phyloP scores from a whole-genome alignment of 2,888 invertebrate genomes.

The Masnerella sp. region DNA sequence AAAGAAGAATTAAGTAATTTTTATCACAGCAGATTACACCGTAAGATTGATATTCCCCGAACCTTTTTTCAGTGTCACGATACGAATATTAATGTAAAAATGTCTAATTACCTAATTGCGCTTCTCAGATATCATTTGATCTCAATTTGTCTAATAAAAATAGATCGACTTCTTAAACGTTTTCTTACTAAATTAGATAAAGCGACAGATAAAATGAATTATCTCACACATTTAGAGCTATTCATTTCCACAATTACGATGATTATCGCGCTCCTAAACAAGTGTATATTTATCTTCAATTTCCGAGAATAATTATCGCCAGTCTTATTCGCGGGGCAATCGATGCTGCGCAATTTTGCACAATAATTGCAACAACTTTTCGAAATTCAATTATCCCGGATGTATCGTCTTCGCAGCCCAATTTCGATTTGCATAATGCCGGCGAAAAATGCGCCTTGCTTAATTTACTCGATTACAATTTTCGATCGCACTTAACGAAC shows the following conservation, averaged over 20 bases:
- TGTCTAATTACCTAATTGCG: background rate
- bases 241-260: conserved; percentile 12
- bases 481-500: too few relatives aligned
- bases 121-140: conserved; percentile 14
- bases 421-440: too few relatives aligned
- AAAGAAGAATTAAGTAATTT: too few relatives aligned
- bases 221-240: background rate
- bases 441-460: too few relatives aligned
- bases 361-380: conserved; percentile 1
- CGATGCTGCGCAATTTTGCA: background rate
- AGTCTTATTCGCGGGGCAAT: conserved; percentile 2
- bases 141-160: conserved; percentile 9
- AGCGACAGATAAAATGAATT: conserved; percentile 13
- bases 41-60: too few relatives aligned
- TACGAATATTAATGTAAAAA: background rate
- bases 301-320: conserved; percentile 1
- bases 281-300: conserved; percentile 6
- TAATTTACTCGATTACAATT: too few relatives aligned
- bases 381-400: conserved; percentile 2
- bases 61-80: too few relatives aligned
- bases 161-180: conserved; percentile 7
- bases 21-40: too few relatives aligned
- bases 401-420: too few relatives aligned
- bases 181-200: conserved; percentile 16
- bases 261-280: conserved; percentile 8